Evolutionary conservation across 1,140 invertebrate genomes (phyloP).

Genomic region (Polypedilum vanderplanki): DNA sequence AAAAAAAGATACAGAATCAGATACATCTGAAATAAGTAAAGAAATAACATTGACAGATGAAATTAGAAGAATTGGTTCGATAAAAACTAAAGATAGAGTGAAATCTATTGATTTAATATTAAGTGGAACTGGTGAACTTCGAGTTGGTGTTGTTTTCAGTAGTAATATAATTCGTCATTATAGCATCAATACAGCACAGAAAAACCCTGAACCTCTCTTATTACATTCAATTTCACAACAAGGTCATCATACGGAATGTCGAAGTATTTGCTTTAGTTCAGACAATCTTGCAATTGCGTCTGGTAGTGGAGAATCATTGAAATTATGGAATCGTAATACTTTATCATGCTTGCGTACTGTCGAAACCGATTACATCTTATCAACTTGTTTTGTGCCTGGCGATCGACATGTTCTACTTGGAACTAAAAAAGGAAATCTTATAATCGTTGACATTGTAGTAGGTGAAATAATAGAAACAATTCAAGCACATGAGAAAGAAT

Average conservation of each 20-base stretch:
- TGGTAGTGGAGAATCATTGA: constrained; percentile 77
- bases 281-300: constrained; percentile 82
- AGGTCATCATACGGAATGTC: constrained; percentile 85
- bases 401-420: constrained; percentile 87
- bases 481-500: constrained; percentile 68
- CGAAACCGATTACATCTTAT: constrained; percentile 58
- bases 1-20: constrained; percentile 31
- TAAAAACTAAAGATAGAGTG: constrained; percentile 60
- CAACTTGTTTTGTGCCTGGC: constrained; percentile 79
- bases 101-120: constrained; percentile 62
- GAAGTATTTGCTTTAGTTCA: constrained; percentile 80
- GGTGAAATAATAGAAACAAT: constrained; percentile 71
- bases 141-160: constrained; percentile 55
- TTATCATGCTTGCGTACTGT: constrained; percentile 77
- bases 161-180: constrained; percentile 65
- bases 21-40: constrained; percentile 38
- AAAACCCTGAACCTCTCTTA: constrained; percentile 48
- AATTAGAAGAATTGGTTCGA: constrained; percentile 58
- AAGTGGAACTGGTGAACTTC: constrained; percentile 59
- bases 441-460: constrained; percentile 80
- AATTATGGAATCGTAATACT: constrained; percentile 89
- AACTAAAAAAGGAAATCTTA: constrained; percentile 75
- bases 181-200: constrained; percentile 48
- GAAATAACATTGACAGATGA: constrained; percentile 58
- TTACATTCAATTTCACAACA: constrained; percentile 51